phyloP scores from a whole-genome alignment of 2,797 vertebrate genomes.

The Orestias chungarensis region DNA sequence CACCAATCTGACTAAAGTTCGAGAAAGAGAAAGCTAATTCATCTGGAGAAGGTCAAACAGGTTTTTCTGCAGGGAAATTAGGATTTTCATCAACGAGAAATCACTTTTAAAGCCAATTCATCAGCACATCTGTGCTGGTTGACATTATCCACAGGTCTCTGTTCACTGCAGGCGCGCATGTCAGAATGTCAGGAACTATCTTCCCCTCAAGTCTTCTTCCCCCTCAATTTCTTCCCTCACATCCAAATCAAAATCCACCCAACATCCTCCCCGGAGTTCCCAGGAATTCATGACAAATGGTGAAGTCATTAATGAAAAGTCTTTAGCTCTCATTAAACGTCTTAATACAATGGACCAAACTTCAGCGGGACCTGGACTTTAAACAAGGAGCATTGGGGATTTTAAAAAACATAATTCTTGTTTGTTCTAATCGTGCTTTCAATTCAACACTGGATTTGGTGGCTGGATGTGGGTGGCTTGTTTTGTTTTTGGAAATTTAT shows the following conservation, averaged over 20 bases:
- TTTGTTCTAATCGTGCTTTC: not conserved
- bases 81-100: constrained; percentile 2
- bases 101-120: constrained; percentile 26
- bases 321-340: constrained; percentile 28
- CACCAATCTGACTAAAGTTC: not conserved
- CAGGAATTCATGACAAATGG: constrained; percentile 43
- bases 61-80: constrained; percentile 7
- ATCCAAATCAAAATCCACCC: constrained; percentile 32
- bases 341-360: constrained; percentile 43
- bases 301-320: constrained; percentile 30
- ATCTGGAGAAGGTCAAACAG: constrained; percentile 30
- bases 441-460: constrained; percentile 2
- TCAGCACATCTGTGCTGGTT: constrained; percentile 34
- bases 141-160: constrained; percentile 31
- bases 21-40: constrained; percentile 1
- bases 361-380: constrained; percentile 12
- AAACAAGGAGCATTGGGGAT: constrained; percentile 14
- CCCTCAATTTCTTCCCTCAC: constrained; percentile 9
- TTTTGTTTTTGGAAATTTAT: not conserved
- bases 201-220: constrained; percentile 10
- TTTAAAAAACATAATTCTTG: constrained; percentile 1
- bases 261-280: constrained; percentile 31
- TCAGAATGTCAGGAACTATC: constrained; percentile 39
- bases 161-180: constrained; percentile 30
- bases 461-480: not conserved